phyloP scores from a whole-genome alignment of 2,888 invertebrate species.

The Agrenia bidenticulata region DNA sequence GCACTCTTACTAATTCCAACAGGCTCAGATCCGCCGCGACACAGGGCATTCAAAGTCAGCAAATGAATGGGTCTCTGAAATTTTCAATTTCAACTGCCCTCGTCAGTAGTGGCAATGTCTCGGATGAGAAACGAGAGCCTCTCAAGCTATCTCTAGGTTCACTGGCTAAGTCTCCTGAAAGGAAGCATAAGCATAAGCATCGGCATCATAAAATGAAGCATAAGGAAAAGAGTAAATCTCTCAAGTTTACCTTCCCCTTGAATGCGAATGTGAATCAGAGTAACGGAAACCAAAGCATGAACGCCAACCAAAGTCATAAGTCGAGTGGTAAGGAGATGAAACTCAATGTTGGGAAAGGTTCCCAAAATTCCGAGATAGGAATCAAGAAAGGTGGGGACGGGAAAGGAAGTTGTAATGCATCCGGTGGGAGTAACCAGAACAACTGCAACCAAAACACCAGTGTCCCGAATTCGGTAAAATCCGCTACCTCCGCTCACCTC shows the following conservation, averaged over 20 bases:
- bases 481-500: slow-evolving; percentile 43
- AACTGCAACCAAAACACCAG: slow-evolving; percentile 34
- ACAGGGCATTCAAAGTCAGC: slow-evolving; percentile 16
- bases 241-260: slow-evolving; percentile 24
- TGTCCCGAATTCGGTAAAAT: slow-evolving; percentile 18
- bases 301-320: slow-evolving; percentile 23
- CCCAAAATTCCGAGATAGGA: too few relatives aligned
- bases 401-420: slow-evolving; percentile 23
- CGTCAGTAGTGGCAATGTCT: background rate
- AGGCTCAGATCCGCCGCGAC: slow-evolving; percentile 11
- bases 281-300: slow-evolving; percentile 31
- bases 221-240: slow-evolving; percentile 45
- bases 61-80: slow-evolving; percentile 37
- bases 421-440: slow-evolving; percentile 30
- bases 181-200: slow-evolving; percentile 51
- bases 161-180: slow-evolving; percentile 40
- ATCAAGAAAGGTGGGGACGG: slow-evolving; percentile 17
- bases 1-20: background rate
- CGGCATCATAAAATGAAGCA: slow-evolving; percentile 46
- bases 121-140: slow-evolving; percentile 38
- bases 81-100: slow-evolving; percentile 33
- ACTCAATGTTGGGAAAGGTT: background rate
- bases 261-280: slow-evolving; percentile 6
- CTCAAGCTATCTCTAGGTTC: slow-evolving; percentile 38
- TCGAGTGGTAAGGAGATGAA: slow-evolving; percentile 11